Evolutionary conservation across 2,113 vertebrate genomes (phyloP), one percentile per base, ranked within the genome.

Genomic region (Sceloporus tristichus): DNA sequence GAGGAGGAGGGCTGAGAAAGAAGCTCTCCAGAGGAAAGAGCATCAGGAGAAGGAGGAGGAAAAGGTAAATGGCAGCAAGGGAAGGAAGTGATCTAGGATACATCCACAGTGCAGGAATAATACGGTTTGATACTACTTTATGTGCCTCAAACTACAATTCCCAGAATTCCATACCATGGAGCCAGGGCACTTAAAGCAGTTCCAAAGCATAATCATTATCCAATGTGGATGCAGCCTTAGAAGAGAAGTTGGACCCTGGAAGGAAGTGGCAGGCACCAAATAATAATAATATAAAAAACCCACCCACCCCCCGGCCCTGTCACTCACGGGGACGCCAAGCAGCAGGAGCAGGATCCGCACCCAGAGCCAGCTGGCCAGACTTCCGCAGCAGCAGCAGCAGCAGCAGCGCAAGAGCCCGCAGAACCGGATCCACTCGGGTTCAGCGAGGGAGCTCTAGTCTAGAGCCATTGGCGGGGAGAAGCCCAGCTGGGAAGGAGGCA

Each of bases 291-390:
- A 34, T 34, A 34, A 34, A 34, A 34, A 34, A 21, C 74, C 16
- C 29, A 65, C 59, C 40, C n/a, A 66, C 70, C 38, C 73, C 16
- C 8, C 87, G 21, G 75, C 78, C 11, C 84, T 19, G 79, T n/a
- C 88, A 68, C n/a, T 80, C 83, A 79, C 82, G 84, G 16, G 59
- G 18, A 62, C 2, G 59, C 59, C 11, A 62, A 59, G 14, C 10
- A 16, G 79, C 87, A 54, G 71, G 40, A 25, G 79, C 73, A 13
- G 70, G 88, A 62, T 42, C 68, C 82, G 81, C 79, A 23, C 48
- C 73, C 0, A 34, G 18, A 48, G 27, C 71, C 79, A 38, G 59
- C 73, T 59, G 29, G 29, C 13, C 62, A 1, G 42, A 14, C 18
- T 59, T 8, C 48, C 3, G 75, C 85, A 65, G 87, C 65, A 0